Conservation (phyloP, 2,888 invertebrate species). For the Caenorhabditis imperialis region DNA sequence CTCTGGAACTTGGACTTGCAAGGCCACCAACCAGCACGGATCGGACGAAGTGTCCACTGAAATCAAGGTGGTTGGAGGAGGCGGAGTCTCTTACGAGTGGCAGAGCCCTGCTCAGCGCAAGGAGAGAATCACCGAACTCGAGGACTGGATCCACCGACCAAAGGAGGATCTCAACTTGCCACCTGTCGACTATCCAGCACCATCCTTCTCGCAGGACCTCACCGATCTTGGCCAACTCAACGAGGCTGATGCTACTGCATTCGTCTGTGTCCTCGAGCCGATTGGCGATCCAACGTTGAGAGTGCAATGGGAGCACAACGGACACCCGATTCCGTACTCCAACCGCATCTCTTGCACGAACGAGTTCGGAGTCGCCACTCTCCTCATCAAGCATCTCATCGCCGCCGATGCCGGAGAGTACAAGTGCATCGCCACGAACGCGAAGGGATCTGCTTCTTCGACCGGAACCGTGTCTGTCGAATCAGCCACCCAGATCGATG, state of each 20-base stretch:
- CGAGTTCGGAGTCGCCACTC: slow-evolving; percentile 96
- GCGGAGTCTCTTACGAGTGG: slow-evolving; percentile 77
- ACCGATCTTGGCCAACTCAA: slow-evolving; percentile 84
- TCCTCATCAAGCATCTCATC: slow-evolving; percentile 93
- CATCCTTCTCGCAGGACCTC: slow-evolving; percentile 91
- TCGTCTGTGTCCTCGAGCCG: slow-evolving; percentile 91
- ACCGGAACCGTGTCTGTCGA: slow-evolving; percentile 70
- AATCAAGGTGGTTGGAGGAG: slow-evolving; percentile 69
- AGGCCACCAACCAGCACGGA: slow-evolving; percentile 92
- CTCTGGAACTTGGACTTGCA: slow-evolving; percentile 89
- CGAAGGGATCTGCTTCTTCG: slow-evolving; percentile 80
- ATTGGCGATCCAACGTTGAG: slow-evolving; percentile 91
- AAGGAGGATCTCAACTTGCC: slow-evolving; percentile 73
- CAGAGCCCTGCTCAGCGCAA: slow-evolving; percentile 73
- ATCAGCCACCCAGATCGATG: slow-evolving; percentile 68
- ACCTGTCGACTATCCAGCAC: slow-evolving; percentile 81
- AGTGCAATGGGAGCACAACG: slow-evolving; percentile 95
- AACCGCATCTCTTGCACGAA: slow-evolving; percentile 81
- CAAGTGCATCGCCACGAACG: slow-evolving; percentile 79
- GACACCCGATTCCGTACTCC: slow-evolving; percentile 83
- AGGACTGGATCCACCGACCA: slow-evolving; percentile 87
- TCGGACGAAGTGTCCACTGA: slow-evolving; percentile 84
- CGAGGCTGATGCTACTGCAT: slow-evolving; percentile 81
- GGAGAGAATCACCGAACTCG: slow-evolving; percentile 91
- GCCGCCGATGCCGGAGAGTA: slow-evolving; percentile 97